These are phyloP conservation scores for Mastacembelus armatus DNA, from an alignment of 2,797 vertebrate genomes.

Conservation along the genomic window DNA sequence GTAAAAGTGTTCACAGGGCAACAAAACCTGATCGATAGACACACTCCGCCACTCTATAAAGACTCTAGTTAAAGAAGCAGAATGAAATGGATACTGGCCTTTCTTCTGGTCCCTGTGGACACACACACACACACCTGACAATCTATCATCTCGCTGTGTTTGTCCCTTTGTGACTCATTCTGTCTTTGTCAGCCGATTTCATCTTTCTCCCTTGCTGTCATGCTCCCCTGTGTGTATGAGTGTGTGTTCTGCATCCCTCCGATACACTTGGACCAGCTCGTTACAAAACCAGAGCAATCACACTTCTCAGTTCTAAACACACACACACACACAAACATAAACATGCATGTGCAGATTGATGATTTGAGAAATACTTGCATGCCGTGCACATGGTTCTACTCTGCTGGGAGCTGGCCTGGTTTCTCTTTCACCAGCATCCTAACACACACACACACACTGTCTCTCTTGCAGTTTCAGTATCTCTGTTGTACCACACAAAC, in stretches of 20 bases:
- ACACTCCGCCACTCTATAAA: slow-evolving; percentile 61
- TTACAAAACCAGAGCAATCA: slow-evolving; percentile 52
- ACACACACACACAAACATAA: slow-evolving; percentile 11
- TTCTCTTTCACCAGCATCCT: slow-evolving; percentile 52
- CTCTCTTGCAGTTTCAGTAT: neutral
- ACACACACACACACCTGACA: slow-evolving; percentile 45
- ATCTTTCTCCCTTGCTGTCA: slow-evolving; percentile 36
- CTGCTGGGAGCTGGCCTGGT: slow-evolving; percentile 77
- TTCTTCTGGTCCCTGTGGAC: slow-evolving; percentile 37
- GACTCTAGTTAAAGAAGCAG: slow-evolving; percentile 55
- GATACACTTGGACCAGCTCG: slow-evolving; percentile 52
- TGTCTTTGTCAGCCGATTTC: slow-evolving; percentile 48
- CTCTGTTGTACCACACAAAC: slow-evolving; percentile 27
- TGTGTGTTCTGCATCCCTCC: slow-evolving; percentile 15
- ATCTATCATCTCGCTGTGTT: slow-evolving; percentile 57
- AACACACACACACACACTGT: slow-evolving; percentile 18
- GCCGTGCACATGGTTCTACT: slow-evolving; percentile 34
- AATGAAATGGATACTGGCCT: slow-evolving; percentile 43
- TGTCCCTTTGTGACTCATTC: slow-evolving; percentile 64
- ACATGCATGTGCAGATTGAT: slow-evolving; percentile 38
- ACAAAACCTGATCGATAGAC: slow-evolving; percentile 72
- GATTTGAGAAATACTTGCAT: slow-evolving; percentile 33
- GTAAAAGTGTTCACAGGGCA: slow-evolving; percentile 71
- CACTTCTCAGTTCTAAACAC: slow-evolving; percentile 18
- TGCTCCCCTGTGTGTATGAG: slow-evolving; percentile 19